phyloP scores from a whole-genome alignment of 2,797 vertebrate genomes.

The Poecilia velifera region DNA sequence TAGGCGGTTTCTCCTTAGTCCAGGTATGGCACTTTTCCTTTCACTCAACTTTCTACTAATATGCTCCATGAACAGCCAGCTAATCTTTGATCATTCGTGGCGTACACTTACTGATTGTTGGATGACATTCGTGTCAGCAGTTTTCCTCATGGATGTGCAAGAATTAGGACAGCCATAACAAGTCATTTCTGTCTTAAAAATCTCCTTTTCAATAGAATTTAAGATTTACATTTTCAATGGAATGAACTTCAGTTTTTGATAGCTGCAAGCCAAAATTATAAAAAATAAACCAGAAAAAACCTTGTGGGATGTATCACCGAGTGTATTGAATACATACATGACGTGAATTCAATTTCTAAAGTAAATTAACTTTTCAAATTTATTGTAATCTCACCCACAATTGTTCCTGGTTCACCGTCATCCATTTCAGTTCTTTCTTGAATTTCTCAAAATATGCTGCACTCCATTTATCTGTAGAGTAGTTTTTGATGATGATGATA shows the following conservation, averaged over 20 bases:
- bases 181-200: background rate
- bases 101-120: background rate
- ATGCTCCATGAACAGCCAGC: background rate
- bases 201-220: background rate
- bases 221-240: background rate
- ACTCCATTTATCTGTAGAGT: background rate
- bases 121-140: background rate
- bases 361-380: background rate
- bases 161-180: background rate
- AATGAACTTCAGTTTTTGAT: background rate
- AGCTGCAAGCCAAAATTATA: background rate
- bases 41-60: background rate
- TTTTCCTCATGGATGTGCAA: background rate
- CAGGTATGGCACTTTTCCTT: background rate
- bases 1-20: background rate
- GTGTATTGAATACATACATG: background rate
- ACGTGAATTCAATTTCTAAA: background rate
- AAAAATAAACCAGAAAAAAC: background rate
- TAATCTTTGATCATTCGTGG: background rate
- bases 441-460: background rate
- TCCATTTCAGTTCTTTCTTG: background rate
- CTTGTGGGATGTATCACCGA: background rate
- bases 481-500: background rate
- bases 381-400: background rate
- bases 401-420: background rate